Percentiles rank a stretch among this genome's conserved stretches.
phyloP scores from a whole-genome alignment of 2,888 invertebrate genomes.

The Andrena marginata region DNA sequence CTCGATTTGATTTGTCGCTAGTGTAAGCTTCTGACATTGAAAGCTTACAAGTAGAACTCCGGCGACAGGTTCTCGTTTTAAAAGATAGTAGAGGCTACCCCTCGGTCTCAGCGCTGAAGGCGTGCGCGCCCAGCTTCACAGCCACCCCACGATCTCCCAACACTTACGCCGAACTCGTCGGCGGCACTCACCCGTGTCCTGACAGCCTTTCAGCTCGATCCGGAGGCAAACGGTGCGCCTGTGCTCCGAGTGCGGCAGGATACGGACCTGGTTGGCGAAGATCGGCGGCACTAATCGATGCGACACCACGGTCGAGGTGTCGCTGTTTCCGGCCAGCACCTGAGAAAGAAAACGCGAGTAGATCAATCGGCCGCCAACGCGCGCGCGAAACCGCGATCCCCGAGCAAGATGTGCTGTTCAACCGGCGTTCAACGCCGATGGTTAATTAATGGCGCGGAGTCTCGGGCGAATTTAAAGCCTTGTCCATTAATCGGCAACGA shows the following conservation, averaged over 20 bases:
- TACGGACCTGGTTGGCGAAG: slow-evolving; percentile 89
- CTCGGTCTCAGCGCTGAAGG: background rate
- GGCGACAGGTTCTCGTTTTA: too few relatives aligned
- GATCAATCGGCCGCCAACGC: background rate
- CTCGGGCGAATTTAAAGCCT: slow-evolving; percentile 13
- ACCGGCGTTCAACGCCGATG: background rate
- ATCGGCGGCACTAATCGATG: slow-evolving; percentile 90
- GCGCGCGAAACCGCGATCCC: background rate
- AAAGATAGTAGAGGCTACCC: too few relatives aligned
- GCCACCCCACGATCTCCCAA: background rate
- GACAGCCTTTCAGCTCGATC: slow-evolving; percentile 91
- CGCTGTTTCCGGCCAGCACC: slow-evolving; percentile 91
- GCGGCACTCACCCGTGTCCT: slow-evolving; percentile 87
- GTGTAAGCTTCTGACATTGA: too few relatives aligned
- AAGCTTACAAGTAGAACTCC: too few relatives aligned
- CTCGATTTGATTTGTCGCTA: too few relatives aligned
- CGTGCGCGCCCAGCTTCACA: too few relatives aligned
- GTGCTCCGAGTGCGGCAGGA: slow-evolving; percentile 91
- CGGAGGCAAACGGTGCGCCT: slow-evolving; percentile 91
- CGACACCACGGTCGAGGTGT: slow-evolving; percentile 90
- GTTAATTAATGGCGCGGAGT: slow-evolving; percentile 5
- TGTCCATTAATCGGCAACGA: slow-evolving; percentile 29
- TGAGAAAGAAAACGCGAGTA: slow-evolving; percentile 79
- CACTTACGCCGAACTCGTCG: slow-evolving; percentile 13
- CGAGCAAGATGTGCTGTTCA: slow-evolving; percentile 1